These are phyloP conservation scores for Porites lobata DNA, from an alignment of 92 coral and sea anemone species.

Conservation along the genomic window DNA sequence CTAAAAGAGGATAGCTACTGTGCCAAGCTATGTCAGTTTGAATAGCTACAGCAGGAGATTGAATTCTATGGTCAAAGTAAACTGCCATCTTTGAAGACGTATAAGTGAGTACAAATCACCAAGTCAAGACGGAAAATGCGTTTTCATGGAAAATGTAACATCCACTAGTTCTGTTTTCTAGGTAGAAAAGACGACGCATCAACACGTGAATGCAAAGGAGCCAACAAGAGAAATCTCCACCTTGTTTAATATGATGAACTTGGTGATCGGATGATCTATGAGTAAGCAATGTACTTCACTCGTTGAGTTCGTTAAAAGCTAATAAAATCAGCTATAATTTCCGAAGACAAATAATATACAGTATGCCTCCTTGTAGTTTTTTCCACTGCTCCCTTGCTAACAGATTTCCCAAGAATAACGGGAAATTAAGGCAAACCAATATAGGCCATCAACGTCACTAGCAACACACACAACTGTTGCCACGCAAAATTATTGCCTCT, in stretches of 20 bases:
- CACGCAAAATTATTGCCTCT: slow-evolving; percentile 70
- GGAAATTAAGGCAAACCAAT: slow-evolving; percentile 32
- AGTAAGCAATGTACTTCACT: not conserved
- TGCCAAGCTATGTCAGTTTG: slow-evolving; percentile 98
- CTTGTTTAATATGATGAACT: not conserved
- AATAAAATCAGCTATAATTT: not conserved
- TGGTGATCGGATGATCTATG: not conserved
- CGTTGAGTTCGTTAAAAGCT: not conserved
- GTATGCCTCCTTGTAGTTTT: not conserved
- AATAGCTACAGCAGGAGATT: slow-evolving; percentile 84
- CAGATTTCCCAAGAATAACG: not conserved
- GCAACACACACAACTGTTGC: slow-evolving; percentile 81
- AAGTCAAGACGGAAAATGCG: not conserved
- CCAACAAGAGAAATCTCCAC: not conserved
- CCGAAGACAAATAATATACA: not conserved
- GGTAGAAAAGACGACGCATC: slow-evolving; percentile 10
- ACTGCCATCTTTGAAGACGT: slow-evolving; percentile 84
- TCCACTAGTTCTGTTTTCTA: not conserved
- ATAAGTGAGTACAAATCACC: not conserved
- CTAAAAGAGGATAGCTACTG: slow-evolving; percentile 85
- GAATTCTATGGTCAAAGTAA: slow-evolving; percentile 98
- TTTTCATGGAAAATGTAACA: not conserved
- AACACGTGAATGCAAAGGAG: not conserved
- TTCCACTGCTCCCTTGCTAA: not conserved
- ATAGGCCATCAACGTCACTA: slow-evolving; percentile 40